A percentile compares a stretch with the other conserved stretches of the same genome.
These are phyloP conservation scores for Gryon sp. DNA, from an alignment of 1,140 invertebrate species.

Conservation along the genomic window DNA sequence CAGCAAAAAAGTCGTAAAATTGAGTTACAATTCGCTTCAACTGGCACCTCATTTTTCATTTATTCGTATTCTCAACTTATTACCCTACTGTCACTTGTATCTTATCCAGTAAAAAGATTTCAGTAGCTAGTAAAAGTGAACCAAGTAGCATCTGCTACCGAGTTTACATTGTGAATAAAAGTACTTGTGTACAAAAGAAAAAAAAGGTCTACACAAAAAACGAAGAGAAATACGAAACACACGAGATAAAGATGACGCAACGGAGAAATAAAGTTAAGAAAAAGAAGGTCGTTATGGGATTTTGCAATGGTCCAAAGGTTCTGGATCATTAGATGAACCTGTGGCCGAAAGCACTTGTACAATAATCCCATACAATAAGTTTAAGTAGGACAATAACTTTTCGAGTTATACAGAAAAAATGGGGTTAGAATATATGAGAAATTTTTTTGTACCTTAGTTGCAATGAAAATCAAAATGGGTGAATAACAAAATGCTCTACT, in stretches of 20 bases:
- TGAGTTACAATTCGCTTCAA: too few relatives aligned
- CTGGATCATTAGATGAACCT: constrained; percentile 34
- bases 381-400: too few relatives aligned
- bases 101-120: constrained; percentile 15
- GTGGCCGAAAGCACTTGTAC: background rate
- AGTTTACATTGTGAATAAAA: constrained; percentile 39
- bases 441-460: too few relatives aligned
- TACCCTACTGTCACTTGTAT: constrained; percentile 2
- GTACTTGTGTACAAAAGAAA: constrained; percentile 18
- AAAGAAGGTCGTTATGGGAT: constrained; percentile 42
- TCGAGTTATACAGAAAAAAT: too few relatives aligned
- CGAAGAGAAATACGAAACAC: background rate
- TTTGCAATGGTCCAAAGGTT: constrained; percentile 32
- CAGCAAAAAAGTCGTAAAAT: too few relatives aligned
- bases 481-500: too few relatives aligned
- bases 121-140: constrained; percentile 20
- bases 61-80: constrained; percentile 21
- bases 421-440: too few relatives aligned
- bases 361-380: constrained; percentile 15
- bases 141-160: constrained; percentile 26
- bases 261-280: constrained; percentile 40
- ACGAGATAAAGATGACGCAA: constrained; percentile 44
- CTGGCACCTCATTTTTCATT: background rate
- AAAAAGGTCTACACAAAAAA: background rate
- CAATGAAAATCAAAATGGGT: too few relatives aligned